phyloP scores from a whole-genome alignment of 1,140 invertebrate genomes.

The Tetragonula clypearis region DNA sequence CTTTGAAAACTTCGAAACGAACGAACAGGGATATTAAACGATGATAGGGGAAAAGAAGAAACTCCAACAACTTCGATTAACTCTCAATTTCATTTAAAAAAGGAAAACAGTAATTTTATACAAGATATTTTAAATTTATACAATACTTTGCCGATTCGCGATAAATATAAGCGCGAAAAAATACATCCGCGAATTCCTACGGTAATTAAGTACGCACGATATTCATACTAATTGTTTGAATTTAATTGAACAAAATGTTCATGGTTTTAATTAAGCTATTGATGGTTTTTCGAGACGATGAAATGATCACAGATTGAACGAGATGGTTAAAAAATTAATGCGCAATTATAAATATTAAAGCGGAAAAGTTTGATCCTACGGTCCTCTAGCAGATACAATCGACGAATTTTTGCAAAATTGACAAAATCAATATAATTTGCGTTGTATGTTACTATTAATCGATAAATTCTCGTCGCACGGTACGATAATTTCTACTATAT shows the following conservation, averaged over 20 bases:
- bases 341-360: slow-evolving; percentile 28
- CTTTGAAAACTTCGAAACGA: neutral
- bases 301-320: neutral
- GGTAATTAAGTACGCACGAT: slow-evolving; percentile 29
- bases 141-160: slow-evolving; percentile 5
- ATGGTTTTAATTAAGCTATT: neutral
- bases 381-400: slow-evolving; percentile 18
- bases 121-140: neutral
- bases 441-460: neutral
- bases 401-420: neutral
- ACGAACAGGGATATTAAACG: too few relatives aligned
- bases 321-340: neutral
- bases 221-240: neutral
- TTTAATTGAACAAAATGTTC: neutral
- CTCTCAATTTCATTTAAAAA: slow-evolving; percentile 12
- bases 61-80: neutral
- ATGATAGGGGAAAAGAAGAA: rapidly evolving
- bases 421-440: neutral
- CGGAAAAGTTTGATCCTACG: neutral
- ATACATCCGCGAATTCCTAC: neutral
- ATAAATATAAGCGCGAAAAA: slow-evolving; percentile 5
- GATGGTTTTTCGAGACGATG: neutral
- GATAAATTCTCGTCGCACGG: neutral
- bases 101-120: neutral
- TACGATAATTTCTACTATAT: neutral